Evolutionary conservation across 1,140 invertebrate species (phyloP).

Genomic region (Oryctes rhinoceros): DNA sequence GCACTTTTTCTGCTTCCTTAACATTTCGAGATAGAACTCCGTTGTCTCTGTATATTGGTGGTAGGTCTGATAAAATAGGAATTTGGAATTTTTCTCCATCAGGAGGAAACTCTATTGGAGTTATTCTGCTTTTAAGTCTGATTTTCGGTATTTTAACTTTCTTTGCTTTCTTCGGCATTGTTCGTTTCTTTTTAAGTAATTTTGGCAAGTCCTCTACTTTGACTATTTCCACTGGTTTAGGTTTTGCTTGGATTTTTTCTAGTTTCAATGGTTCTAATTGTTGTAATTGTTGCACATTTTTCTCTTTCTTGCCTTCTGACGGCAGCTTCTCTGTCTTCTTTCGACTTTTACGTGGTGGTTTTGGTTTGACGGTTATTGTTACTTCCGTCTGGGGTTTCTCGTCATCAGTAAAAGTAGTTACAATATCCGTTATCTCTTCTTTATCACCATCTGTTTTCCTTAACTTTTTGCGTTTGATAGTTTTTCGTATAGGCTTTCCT

Average conservation of each 20-base stretch:
- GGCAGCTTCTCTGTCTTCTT: conserved; percentile 48
- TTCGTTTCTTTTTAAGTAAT: conserved; percentile 44
- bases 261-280: conserved; percentile 45
- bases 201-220: conserved; percentile 39
- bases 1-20: conserved; percentile 72
- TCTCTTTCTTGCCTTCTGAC: conserved; percentile 1
- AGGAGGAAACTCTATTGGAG: conserved; percentile 70
- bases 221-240: conserved; percentile 55
- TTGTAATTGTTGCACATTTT: not conserved
- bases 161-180: conserved; percentile 58
- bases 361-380: conserved; percentile 48
- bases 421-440: conserved; percentile 62
- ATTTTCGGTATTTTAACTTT: conserved; percentile 66
- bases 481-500: conserved; percentile 55
- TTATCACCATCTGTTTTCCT: conserved; percentile 61
- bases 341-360: conserved; percentile 29
- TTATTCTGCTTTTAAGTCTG: conserved; percentile 72
- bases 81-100: conserved; percentile 60
- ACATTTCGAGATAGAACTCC: conserved; percentile 76
- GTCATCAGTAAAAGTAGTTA: conserved; percentile 62
- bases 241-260: conserved; percentile 43
- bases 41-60: conserved; percentile 67
- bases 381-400: conserved; percentile 54
- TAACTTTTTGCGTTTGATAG: conserved; percentile 56
- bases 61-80: conserved; percentile 64